A percentile compares a stretch with the other conserved stretches of the same genome.
Evolutionary conservation across 2,888 invertebrate genomes (phyloP).

Genomic region (Sicus ferrugineus): DNA sequence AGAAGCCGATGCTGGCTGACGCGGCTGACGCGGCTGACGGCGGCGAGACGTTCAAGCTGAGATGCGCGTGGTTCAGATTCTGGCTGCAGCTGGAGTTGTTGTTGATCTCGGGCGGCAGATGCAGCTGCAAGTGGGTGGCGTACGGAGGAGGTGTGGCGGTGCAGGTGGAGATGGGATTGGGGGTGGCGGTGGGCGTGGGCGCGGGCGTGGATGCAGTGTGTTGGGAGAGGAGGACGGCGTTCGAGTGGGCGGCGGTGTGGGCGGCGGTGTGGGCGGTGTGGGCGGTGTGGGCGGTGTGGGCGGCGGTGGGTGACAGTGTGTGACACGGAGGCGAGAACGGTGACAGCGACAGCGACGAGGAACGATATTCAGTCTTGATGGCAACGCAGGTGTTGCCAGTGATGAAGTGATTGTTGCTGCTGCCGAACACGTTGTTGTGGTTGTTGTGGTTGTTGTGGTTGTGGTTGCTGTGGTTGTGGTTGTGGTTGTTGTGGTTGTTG

Average conservation of each 20-base stretch:
- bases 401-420: not conserved
- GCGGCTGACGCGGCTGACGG: not conserved
- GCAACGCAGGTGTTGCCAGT: conserved; percentile 15
- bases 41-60: not conserved
- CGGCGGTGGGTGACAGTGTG: not conserved
- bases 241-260: not conserved
- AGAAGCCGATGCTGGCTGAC: too few relatives aligned
- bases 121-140: conserved; percentile 30
- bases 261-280: conserved; percentile 19
- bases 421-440: conserved; percentile 2
- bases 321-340: not conserved
- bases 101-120: conserved; percentile 52
- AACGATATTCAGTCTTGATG: conserved; percentile 51
- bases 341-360: not conserved
- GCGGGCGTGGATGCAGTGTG: not conserved
- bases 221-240: not conserved
- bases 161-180: not conserved
- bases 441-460: not conserved
- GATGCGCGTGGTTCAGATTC: conserved; percentile 45
- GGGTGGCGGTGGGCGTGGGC: not conserved
- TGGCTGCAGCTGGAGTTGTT: conserved; percentile 52
- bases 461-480: not conserved
- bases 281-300: conserved; percentile 19
- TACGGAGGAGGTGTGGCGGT: conserved; percentile 30
- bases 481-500: not conserved